phyloP scores from a whole-genome alignment of 2,888 invertebrate genomes.

The Dryococelus australis region DNA sequence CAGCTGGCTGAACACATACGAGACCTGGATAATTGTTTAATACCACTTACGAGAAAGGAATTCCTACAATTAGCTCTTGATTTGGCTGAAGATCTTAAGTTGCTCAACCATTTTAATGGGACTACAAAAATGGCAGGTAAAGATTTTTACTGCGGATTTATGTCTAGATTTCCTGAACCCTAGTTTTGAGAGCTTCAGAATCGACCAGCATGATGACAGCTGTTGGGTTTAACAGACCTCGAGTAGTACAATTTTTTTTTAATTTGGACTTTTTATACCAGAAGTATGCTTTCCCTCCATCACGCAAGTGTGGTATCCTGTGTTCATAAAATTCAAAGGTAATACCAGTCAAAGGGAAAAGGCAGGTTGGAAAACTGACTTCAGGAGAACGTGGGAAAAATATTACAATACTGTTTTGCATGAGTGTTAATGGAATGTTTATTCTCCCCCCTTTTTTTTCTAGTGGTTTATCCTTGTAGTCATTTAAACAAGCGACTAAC shows the following conservation, averaged over 20 bases:
- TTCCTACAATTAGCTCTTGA: conserved; percentile 44
- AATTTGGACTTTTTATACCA: conserved; percentile 34
- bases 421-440: no score
- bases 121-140: conserved; percentile 41
- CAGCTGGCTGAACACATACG: no score
- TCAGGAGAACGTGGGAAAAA: conserved; percentile 45
- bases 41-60: conserved; percentile 38
- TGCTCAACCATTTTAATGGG: conserved; percentile 45
- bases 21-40: no score
- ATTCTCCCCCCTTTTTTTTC: no score
- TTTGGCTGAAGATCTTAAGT: conserved; percentile 40
- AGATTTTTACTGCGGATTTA: conserved; percentile 39
- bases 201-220: conserved; percentile 31
- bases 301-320: conserved; percentile 42
- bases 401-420: conserved; percentile 44
- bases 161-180: conserved; percentile 40
- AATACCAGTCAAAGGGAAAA: no score
- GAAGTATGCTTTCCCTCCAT: conserved; percentile 36
- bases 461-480: conserved; percentile 46
- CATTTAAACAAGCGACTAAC: conserved; percentile 43
- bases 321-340: conserved; percentile 44
- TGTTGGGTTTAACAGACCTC: no score
- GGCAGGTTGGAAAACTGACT: conserved; percentile 48
- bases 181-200: conserved; percentile 36
- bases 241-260: conserved; percentile 42